A percentile compares a stretch with the other conserved stretches of the same genome.
Evolutionary conservation across 37 sponge, comb jelly and placozoan species (phyloP).

Genomic region (Haliclona indistincta): DNA sequence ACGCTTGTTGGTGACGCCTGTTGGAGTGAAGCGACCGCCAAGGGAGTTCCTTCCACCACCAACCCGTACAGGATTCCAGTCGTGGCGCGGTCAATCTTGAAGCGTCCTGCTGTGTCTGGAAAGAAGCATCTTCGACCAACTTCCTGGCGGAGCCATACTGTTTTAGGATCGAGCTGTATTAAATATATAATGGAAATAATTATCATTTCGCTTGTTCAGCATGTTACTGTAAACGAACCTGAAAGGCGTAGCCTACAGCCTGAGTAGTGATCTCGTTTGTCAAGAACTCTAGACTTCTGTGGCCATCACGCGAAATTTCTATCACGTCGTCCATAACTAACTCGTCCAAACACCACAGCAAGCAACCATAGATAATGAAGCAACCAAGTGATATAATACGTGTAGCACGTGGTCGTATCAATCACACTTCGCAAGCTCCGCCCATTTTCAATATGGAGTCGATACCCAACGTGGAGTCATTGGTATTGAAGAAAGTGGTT

Average conservation of each 20-base stretch:
- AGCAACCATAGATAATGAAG: too few relatives aligned
- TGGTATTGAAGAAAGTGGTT: too few relatives aligned
- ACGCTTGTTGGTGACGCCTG: too few relatives aligned
- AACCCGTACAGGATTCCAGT: background rate
- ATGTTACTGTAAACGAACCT: background rate
- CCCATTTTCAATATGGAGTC: too few relatives aligned
- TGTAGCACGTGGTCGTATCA: too few relatives aligned
- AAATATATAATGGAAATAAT: background rate
- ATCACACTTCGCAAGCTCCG: too few relatives aligned
- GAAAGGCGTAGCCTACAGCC: background rate
- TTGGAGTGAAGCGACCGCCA: too few relatives aligned
- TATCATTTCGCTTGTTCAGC: background rate
- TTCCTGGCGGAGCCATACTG: constrained; percentile 17
- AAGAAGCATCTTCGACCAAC: constrained; percentile 4
- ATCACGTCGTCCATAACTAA: too few relatives aligned
- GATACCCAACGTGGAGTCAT: too few relatives aligned
- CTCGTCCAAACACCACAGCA: too few relatives aligned
- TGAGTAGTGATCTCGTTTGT: constrained; percentile 7
- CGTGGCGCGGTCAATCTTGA: background rate
- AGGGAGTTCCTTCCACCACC: constrained; percentile 5
- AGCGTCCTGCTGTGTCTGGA: background rate
- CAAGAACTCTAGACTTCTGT: constrained; percentile 16
- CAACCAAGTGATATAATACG: too few relatives aligned
- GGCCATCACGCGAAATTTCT: too few relatives aligned
- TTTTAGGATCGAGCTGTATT: constrained; percentile 9